Conservation (phyloP, 2,113 vertebrate species). For the Rhabdornis inornatus region DNA sequence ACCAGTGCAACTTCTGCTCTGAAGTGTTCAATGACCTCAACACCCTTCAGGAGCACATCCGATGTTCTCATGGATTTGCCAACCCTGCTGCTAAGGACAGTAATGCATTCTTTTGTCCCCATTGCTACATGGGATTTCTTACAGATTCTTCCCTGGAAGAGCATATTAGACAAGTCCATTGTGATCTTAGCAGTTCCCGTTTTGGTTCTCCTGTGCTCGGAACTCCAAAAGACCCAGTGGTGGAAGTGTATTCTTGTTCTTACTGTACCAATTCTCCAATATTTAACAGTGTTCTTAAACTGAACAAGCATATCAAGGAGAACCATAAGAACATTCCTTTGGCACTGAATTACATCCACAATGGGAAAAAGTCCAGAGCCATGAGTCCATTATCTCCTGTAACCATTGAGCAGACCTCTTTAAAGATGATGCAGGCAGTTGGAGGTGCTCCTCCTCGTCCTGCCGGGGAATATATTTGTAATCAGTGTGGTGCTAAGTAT, state of each 20-base stretch:
- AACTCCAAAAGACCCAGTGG: constrained; percentile 92
- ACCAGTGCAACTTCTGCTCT: constrained; percentile 98
- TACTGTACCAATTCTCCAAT: constrained; percentile 98
- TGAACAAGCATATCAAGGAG: constrained; percentile 98
- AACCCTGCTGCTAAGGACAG: constrained; percentile 93
- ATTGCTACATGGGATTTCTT: constrained; percentile 98
- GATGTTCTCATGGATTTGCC: constrained; percentile 92
- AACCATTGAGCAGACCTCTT: constrained; percentile 84
- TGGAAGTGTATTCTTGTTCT: constrained; percentile 96
- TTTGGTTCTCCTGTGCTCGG: constrained; percentile 93
- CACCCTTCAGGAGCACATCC: constrained; percentile 95
- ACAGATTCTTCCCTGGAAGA: constrained; percentile 96
- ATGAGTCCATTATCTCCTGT: constrained; percentile 94
- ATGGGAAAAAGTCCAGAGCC: constrained; percentile 92
- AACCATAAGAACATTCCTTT: constrained; percentile 99
- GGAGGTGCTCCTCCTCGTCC: constrained; percentile 82
- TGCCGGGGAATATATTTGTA: constrained; percentile 92
- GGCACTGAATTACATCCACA: constrained; percentile 95
- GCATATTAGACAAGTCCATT: constrained; percentile 95
- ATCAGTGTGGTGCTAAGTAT: constrained; percentile 95
- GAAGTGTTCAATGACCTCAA: constrained; percentile 94
- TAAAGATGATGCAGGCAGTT: constrained; percentile 87
- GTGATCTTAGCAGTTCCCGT: constrained; percentile 88
- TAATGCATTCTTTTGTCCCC: constrained; percentile 98
- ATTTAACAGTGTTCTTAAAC: constrained; percentile 94